These are phyloP conservation scores for Lasioglossum morio DNA, from an alignment of 2,888 invertebrate genomes.

Conservation along the genomic window DNA sequence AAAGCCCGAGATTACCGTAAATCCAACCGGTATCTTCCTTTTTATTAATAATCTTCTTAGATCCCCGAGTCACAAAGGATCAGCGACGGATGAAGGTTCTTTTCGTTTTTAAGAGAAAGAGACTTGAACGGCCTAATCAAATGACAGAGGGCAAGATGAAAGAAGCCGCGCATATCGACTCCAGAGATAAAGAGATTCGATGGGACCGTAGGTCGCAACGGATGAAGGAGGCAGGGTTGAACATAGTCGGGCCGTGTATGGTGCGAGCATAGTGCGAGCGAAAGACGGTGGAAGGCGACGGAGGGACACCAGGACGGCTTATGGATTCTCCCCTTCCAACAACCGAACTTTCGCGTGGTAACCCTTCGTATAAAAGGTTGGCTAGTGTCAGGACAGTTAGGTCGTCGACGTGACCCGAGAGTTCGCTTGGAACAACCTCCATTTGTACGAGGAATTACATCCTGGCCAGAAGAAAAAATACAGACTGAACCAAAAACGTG, in stretches of 20 bases:
- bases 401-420: conserved; percentile 80
- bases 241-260: conserved; percentile 42
- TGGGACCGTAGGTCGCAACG: conserved; percentile 35
- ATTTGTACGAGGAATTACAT: conserved; percentile 79
- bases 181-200: conserved; percentile 53
- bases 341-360: conserved; percentile 75
- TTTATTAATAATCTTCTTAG: not conserved
- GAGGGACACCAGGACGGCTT: conserved; percentile 62
- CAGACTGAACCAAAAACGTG: conserved; percentile 42
- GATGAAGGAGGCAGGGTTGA: conserved; percentile 49
- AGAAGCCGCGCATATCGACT: conserved; percentile 45
- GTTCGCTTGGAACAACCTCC: conserved; percentile 77
- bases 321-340: conserved; percentile 65
- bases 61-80: conserved; percentile 3
- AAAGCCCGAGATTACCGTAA: conserved; percentile 10
- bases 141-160: conserved; percentile 55
- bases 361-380: conserved; percentile 79
- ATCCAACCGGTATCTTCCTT: not conserved
- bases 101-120: not conserved
- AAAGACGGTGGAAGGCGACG: conserved; percentile 42
- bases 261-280: conserved; percentile 25
- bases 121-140: conserved; percentile 42
- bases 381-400: conserved; percentile 79
- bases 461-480: conserved; percentile 60
- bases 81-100: not conserved